Conservation (phyloP, 2,797 vertebrate species). For the Antrozous pallidus region DNA sequence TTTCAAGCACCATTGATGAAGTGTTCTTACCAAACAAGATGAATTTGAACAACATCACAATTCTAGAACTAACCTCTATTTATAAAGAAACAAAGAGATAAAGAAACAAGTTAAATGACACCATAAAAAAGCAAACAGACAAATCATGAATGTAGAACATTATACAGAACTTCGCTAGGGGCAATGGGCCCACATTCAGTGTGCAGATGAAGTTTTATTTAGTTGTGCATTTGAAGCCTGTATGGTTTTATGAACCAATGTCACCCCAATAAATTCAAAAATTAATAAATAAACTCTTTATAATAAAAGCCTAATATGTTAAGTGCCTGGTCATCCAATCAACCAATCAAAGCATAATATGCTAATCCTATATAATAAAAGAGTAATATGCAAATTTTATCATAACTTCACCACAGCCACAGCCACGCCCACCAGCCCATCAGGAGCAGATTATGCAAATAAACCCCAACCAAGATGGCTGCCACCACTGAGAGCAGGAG, state of each 20-base stretch:
- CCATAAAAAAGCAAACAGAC: neutral
- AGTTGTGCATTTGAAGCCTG: neutral
- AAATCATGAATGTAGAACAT: neutral
- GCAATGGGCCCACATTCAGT: neutral
- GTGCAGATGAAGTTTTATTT: neutral
- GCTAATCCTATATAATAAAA: too few relatives aligned
- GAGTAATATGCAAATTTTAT: too few relatives aligned
- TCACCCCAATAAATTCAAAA: neutral
- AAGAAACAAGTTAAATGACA: constrained; percentile 25
- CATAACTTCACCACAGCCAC: too few relatives aligned
- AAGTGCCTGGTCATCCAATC: too few relatives aligned
- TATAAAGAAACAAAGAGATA: neutral
- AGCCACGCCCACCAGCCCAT: too few relatives aligned
- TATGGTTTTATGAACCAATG: neutral
- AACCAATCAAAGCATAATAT: too few relatives aligned
- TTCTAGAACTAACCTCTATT: neutral
- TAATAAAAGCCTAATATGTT: too few relatives aligned
- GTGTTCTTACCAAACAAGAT: neutral
- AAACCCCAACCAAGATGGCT: too few relatives aligned
- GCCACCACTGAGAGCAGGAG: too few relatives aligned
- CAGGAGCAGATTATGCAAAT: too few relatives aligned
- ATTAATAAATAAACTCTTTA: neutral
- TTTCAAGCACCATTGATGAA: neutral
- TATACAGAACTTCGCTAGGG: neutral
- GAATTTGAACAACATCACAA: neutral